Base-by-base conservation (phyloP, 2,113 vertebrate species). In the Colius striatus region DNA sequence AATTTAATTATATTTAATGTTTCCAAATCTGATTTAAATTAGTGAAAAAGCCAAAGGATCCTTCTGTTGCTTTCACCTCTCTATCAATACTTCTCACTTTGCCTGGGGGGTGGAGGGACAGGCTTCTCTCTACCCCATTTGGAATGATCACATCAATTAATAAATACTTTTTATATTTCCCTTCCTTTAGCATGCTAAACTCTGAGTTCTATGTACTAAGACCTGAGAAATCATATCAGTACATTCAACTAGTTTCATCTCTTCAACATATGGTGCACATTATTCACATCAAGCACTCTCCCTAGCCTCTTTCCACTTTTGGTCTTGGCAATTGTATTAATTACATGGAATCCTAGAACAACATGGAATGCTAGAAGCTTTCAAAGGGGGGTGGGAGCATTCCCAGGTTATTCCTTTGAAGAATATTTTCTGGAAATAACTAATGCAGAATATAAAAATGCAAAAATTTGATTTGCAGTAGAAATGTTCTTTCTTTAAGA, bases 401-500 rank as follows among this genome's bases (percentile, higher is more conserved):
- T 41, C 10, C 8, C n/a, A 58, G 58, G 67, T 87, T 91, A 96
- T 95, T 95, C 80, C 67, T 96, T 87, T 94, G 66, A 95, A 95
- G 77, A 96, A 55, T 87, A 90, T 93, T 96, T 95, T 98, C 88
- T 85, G 63, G 68, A 95, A 97, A 95, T 77, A 94, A 95, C 45
- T 92, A 94, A 91, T 68, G 38, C 51, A 96, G 88, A 98, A 95
- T 97, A 97, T 87, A 87, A 98, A 97, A 98, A 97, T 96, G 61
- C 41, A 96, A 95, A 96, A 95, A 97, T 98, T 97, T 97, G 92
- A 94, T 97, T 97, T 97, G 67, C 88, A 95, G 94, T 82, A 81
- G 79, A 97, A 97, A 96, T 88, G 91, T 95, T 97, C 91, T 91
- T 98, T 97, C 95, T 96, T 96, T 97, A 97, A 97, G 79, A 94